A percentile compares a stretch with the other conserved stretches of the same genome.
These are phyloP conservation scores for Plumapathes pennacea DNA, from an alignment of 92 coral and sea anemone species.

Conservation along the genomic window DNA sequence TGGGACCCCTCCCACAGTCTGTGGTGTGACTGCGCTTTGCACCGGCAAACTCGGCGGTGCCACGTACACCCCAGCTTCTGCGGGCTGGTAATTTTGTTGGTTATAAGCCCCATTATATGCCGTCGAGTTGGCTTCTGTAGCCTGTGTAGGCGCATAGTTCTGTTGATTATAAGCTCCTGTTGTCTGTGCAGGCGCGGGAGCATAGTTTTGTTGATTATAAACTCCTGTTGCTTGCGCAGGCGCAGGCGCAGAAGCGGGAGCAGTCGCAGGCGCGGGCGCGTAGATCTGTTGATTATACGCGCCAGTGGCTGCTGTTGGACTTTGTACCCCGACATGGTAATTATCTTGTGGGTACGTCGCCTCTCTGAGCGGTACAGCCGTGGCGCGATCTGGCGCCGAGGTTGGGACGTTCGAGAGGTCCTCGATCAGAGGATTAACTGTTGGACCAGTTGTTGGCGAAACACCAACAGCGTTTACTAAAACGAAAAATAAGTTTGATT, in stretches of 20 bases:
- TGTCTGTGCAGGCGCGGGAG: conserved; percentile 24
- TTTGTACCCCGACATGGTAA: conserved; percentile 17
- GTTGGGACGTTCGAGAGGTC: conserved; percentile 46
- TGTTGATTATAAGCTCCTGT: conserved; percentile 33
- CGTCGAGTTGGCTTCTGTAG: conserved; percentile 16
- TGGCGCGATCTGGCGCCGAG: conserved; percentile 57
- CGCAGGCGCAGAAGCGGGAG: conserved; percentile 7
- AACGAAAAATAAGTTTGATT: too few relatives aligned
- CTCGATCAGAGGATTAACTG: conserved; percentile 41
- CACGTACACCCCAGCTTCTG: conserved; percentile 20
- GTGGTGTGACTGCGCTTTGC: too few relatives aligned
- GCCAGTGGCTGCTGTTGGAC: conserved; percentile 11
- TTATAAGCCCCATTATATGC: too few relatives aligned
- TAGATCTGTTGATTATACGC: conserved; percentile 26
- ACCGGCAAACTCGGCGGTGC: conserved; percentile 21
- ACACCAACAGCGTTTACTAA: too few relatives aligned
- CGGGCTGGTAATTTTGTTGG: too few relatives aligned
- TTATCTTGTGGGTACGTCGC: conserved; percentile 57
- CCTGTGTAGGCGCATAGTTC: conserved; percentile 5
- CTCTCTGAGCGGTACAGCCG: conserved; percentile 41
- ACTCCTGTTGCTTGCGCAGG: conserved; percentile 8
- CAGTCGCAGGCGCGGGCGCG: conserved; percentile 19
- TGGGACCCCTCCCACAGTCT: too few relatives aligned
- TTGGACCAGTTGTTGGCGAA: too few relatives aligned
- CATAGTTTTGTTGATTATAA: conserved; percentile 4